Percentiles rank a stretch among this genome's conserved stretches.
These are phyloP conservation scores for Scaptomyza tumidula DNA, from an alignment of 2,888 invertebrate genomes.

Conservation along the genomic window DNA sequence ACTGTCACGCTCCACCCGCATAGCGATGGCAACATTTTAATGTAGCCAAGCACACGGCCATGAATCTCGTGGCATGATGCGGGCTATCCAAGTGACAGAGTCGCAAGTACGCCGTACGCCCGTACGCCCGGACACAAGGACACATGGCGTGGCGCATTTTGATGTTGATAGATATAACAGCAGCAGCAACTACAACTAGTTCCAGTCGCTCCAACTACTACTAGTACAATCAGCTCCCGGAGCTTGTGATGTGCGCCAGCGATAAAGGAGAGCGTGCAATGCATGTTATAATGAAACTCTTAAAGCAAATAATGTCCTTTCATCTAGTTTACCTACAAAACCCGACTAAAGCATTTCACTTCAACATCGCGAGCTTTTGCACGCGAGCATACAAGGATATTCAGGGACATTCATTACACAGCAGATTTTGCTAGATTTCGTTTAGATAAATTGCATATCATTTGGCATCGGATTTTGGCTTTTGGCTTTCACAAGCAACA, in stretches of 20 bases:
- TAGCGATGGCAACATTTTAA: slow-evolving; percentile 69
- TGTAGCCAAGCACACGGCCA: slow-evolving; percentile 63
- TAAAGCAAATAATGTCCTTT: slow-evolving; percentile 73
- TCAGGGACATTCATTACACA: slow-evolving; percentile 71
- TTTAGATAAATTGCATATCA: slow-evolving; percentile 77
- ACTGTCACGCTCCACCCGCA: slow-evolving; percentile 15
- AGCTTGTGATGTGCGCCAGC: slow-evolving; percentile 55
- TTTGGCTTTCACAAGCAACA: slow-evolving; percentile 5
- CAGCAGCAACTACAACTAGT: slow-evolving; percentile 17
- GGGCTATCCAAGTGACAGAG: slow-evolving; percentile 37
- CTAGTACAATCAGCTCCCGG: slow-evolving; percentile 10
- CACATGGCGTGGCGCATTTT: slow-evolving; percentile 56
- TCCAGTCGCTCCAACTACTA: slow-evolving; percentile 9
- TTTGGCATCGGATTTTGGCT: slow-evolving; percentile 71
- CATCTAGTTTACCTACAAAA: neutral
- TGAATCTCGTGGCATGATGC: slow-evolving; percentile 63
- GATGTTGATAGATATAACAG: slow-evolving; percentile 71
- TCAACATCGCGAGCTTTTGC: slow-evolving; percentile 28
- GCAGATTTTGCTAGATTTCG: slow-evolving; percentile 73
- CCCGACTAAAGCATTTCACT: neutral
- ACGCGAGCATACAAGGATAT: slow-evolving; percentile 31
- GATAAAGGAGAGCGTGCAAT: slow-evolving; percentile 77
- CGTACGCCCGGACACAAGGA: too few relatives aligned
- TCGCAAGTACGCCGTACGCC: slow-evolving; percentile 8
- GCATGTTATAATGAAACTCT: slow-evolving; percentile 79